Evolutionary conservation across 2,113 vertebrate genomes (phyloP), one percentile per base, ranked within the genome.

Genomic region (Albula glossodonta): DNA sequence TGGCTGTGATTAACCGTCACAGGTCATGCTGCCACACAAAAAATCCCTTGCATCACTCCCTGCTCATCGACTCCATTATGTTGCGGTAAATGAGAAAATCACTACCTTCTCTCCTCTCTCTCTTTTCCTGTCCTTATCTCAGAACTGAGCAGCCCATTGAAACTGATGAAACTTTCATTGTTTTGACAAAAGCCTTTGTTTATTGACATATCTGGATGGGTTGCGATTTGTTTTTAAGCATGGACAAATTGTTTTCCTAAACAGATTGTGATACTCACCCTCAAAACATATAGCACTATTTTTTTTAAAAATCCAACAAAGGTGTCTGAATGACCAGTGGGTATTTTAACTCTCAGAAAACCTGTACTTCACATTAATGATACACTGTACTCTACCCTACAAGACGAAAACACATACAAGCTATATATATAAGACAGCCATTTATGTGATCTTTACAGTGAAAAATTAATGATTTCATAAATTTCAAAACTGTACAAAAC

Each of bases 81-180:
- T 52, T 53, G 49, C 2, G 53, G 80, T 81, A 22, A 52, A 53
- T 81, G 51, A 52, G 50, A 81, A 81, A 81, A 81, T 81, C 80
- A n/a, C 48, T 53, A 81, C 50, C 4, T 74, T 25, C 17, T 41
- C 70, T 41, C 50, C 66, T 77, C 63, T 19, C 66, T 52, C 12
- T 12, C 25, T 52, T 4, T 22, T 41, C 6, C 2, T 31, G n/a
- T 57, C 13, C 41, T 8, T 63, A 19, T 41, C 60, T 83, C 12
- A 9, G 25, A n/a, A 52, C n/a, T 12, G n/a, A 22, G 51, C 41
- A 49, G 56, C 1, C 19, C 22, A 19, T 66, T 66, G 19, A 22
- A 22, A 66, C 60, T 22, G 60, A 66, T 66, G 60, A 19, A 11
- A 74, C n/a, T 74, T 74, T 41, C 31, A 41, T 41, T 17, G 70